Evolutionary conservation across 2,888 invertebrate genomes (phyloP).

Genomic region (Celastrina argiolus): DNA sequence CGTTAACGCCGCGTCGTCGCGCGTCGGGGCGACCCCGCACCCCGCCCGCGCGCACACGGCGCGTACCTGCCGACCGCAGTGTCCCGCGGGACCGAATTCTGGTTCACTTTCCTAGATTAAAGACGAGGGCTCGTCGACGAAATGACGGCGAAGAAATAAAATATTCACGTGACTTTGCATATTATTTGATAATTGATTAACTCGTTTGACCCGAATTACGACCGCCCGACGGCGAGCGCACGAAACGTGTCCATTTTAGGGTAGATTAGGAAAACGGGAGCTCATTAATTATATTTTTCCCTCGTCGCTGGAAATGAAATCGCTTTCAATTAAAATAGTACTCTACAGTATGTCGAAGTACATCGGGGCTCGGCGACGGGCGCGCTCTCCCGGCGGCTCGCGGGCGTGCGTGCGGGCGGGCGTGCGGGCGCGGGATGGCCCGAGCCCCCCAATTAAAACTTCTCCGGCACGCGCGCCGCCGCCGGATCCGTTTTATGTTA

Average conservation of each 20-base stretch:
- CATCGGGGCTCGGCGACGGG: neutral
- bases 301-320: neutral
- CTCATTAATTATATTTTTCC: constrained; percentile 10
- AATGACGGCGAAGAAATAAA: neutral
- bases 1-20: neutral
- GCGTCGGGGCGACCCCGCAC: too few species aligned
- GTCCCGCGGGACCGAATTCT: neutral
- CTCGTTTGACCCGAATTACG: constrained; percentile 11
- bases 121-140: neutral
- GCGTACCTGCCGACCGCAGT: neutral
- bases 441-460: constrained; percentile 1
- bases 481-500: constrained; percentile 6
- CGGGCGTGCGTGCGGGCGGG: neutral
- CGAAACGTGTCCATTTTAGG: neutral
- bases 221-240: neutral
- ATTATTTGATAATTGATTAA: neutral
- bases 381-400: too few species aligned
- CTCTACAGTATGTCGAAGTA: neutral
- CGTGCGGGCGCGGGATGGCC: neutral
- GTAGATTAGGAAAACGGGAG: constrained; percentile 8
- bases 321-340: neutral
- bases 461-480: neutral
- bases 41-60: neutral
- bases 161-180: constrained; percentile 7
- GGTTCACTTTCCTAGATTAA: neutral